Evolutionary conservation across 1,140 invertebrate species (phyloP).

Genomic region (Magallana ariakensis): DNA sequence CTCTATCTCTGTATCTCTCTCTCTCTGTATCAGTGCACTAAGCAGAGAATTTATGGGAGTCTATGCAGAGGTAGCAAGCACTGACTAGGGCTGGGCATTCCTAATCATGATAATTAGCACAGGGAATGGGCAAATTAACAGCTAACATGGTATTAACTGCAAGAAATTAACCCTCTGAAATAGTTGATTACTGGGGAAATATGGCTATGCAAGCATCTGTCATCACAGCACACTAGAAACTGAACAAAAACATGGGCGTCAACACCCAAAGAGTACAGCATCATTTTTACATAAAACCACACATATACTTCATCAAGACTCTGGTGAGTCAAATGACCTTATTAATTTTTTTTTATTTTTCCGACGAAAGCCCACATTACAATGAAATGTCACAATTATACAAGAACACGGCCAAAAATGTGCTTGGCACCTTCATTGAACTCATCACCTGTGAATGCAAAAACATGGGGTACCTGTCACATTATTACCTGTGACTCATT

Average conservation of each 20-base stretch:
- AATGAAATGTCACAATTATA: background rate
- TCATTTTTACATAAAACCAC: background rate
- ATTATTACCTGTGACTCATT: background rate
- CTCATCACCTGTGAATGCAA: background rate
- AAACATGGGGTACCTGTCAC: background rate
- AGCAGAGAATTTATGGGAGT: background rate
- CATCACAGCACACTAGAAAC: background rate
- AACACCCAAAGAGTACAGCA: background rate
- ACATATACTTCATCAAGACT: conserved; percentile 18
- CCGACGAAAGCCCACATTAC: background rate
- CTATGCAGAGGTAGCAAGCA: too few relatives aligned
- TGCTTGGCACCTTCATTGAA: background rate
- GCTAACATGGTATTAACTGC: conserved; percentile 7
- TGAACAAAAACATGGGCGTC: background rate
- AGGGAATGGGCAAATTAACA: conserved; percentile 7
- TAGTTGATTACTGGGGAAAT: background rate
- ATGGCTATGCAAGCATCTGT: background rate
- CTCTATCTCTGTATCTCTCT: background rate
- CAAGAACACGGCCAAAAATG: too few relatives aligned
- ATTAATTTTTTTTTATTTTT: background rate
- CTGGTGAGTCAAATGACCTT: background rate
- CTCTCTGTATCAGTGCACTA: background rate
- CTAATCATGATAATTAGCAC: background rate
- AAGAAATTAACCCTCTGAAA: conserved; percentile 5
- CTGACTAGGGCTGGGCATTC: too few relatives aligned